phyloP scores from a whole-genome alignment of 2,888 invertebrate genomes.

The Lochmaea crataegi region DNA sequence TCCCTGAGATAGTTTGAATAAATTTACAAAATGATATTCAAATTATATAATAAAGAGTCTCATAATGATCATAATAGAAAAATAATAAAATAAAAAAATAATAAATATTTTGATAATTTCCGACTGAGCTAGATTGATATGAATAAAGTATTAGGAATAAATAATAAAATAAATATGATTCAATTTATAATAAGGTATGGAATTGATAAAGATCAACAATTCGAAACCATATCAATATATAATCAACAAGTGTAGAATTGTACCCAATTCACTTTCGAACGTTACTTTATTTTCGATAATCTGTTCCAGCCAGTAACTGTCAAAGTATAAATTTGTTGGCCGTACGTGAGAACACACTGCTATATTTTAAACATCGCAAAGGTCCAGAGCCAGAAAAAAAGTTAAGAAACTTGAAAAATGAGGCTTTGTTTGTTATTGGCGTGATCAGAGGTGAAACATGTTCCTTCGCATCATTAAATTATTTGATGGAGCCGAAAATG shows the following conservation, averaged over 20 bases:
- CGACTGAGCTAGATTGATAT: no score
- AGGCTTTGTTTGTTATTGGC: conserved; percentile 31
- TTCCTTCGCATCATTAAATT: conserved; percentile 36
- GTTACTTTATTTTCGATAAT: background rate
- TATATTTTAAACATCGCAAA: conserved; percentile 15
- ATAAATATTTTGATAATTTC: no score
- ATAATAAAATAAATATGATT: no score
- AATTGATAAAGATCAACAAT: no score
- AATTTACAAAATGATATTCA: no score
- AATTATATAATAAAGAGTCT: no score
- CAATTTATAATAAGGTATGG: no score
- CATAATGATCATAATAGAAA: no score
- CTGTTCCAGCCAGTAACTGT: background rate
- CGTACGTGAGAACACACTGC: conserved; percentile 3
- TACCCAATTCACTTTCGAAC: background rate
- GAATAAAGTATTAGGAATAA: no score
- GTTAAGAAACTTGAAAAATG: conserved; percentile 27
- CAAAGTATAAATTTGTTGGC: background rate
- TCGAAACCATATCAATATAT: no score
- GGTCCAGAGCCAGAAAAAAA: conserved; percentile 12
- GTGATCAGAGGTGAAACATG: conserved; percentile 34
- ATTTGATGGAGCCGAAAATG: conserved; percentile 32
- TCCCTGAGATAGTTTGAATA: no score
- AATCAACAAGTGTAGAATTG: background rate
- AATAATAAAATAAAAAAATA: no score